These are phyloP conservation scores for Scelioninae gen. 1 DNA, from an alignment of 2,888 invertebrate genomes.

Conservation along the genomic window DNA sequence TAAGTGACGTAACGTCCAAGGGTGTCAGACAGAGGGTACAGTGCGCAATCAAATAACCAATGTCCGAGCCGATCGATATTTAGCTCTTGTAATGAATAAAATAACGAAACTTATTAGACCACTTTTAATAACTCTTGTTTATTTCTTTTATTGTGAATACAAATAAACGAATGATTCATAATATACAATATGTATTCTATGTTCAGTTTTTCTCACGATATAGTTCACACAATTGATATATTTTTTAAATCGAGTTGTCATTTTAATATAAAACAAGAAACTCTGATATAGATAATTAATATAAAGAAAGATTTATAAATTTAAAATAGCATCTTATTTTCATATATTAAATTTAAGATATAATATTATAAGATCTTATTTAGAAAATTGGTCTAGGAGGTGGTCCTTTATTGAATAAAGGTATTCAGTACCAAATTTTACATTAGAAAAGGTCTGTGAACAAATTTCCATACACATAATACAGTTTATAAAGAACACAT, in stretches of 20 bases:
- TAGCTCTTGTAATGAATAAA: conserved; percentile 76
- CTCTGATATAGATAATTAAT: too few species aligned
- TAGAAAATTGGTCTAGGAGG: conserved; percentile 30
- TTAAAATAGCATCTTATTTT: conserved; percentile 22
- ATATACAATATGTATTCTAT: too few species aligned
- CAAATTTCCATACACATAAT: conserved; percentile 32
- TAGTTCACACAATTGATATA: too few species aligned
- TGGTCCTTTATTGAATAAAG: conserved; percentile 17
- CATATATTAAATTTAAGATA: conserved; percentile 8
- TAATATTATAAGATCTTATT: conserved; percentile 34
- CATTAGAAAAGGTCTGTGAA: conserved; percentile 12
- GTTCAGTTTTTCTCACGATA: too few species aligned
- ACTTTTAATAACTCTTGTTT: conserved; percentile 61
- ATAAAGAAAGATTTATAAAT: not conserved
- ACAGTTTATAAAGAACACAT: conserved; percentile 7
- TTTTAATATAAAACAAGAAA: too few species aligned
- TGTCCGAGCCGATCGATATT: conserved; percentile 77
- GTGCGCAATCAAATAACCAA: conserved; percentile 70
- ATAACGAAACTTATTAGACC: conserved; percentile 72
- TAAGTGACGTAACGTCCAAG: conserved; percentile 69
- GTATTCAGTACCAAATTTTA: conserved; percentile 11
- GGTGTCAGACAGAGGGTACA: conserved; percentile 67
- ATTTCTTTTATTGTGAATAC: conserved; percentile 20
- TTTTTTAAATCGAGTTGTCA: too few species aligned
- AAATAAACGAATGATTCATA: conserved; percentile 18